These are phyloP conservation scores for Leptosomus discolor DNA, from an alignment of 2,113 vertebrate genomes.

Conservation along the genomic window DNA sequence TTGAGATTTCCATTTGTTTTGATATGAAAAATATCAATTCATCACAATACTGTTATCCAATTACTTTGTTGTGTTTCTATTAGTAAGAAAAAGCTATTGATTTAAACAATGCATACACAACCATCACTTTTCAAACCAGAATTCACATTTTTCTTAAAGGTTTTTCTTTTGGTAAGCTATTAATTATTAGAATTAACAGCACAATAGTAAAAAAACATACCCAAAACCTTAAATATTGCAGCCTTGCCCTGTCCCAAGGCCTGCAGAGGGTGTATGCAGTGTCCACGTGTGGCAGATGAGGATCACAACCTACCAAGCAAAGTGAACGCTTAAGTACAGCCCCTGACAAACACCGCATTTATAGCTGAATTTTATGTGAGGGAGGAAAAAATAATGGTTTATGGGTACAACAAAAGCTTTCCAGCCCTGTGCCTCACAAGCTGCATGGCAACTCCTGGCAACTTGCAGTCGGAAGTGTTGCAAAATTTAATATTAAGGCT, in stretches of 20 bases:
- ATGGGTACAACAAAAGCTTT: background rate
- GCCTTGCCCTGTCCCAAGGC: background rate
- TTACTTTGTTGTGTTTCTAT: background rate
- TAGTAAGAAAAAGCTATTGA: background rate
- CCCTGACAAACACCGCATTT: background rate
- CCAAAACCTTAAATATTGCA: background rate
- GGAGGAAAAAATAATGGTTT: background rate
- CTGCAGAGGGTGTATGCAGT: accelerated
- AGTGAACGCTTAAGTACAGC: background rate
- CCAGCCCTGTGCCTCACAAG: background rate
- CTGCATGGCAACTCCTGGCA: background rate
- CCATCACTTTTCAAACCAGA: background rate
- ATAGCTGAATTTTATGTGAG: background rate
- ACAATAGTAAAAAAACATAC: accelerated
- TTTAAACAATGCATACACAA: background rate
- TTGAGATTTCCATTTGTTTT: background rate
- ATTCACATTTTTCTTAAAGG: background rate
- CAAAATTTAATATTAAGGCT: background rate
- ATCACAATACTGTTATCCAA: background rate
- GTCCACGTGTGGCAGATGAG: accelerated
- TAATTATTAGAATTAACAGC: background rate
- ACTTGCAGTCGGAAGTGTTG: background rate
- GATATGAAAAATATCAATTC: background rate
- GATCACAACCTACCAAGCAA: background rate
- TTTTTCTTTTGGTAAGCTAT: background rate